Percentiles rank a stretch among this genome's conserved stretches.
These are phyloP conservation scores for Lepisosteus osseus DNA, from an alignment of 2,113 vertebrate genomes.

Conservation along the genomic window DNA sequence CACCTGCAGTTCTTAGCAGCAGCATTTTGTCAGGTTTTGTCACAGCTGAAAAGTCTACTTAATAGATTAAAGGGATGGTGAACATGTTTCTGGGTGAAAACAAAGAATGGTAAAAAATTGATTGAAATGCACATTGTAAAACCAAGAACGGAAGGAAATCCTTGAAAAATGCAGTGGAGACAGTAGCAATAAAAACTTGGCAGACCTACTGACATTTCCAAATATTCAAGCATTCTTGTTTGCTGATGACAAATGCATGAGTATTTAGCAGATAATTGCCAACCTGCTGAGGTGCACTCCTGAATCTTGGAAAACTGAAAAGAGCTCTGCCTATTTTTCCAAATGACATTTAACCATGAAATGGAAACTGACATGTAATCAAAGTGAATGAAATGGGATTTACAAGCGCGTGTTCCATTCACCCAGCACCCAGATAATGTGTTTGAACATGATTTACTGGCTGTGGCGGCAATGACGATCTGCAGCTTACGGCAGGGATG, in stretches of 20 bases:
- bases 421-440: conserved; percentile 6
- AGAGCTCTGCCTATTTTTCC: neutral
- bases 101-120: neutral
- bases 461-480: neutral
- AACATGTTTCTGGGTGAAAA: no score
- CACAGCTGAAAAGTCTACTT: no score
- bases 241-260: neutral
- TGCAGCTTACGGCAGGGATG: conserved; percentile 48
- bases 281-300: neutral
- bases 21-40: no score
- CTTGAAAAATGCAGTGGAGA: neutral
- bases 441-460: conserved; percentile 16
- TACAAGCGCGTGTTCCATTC: conserved; percentile 28
- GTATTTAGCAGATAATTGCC: conserved; percentile 1
- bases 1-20: no score
- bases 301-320: neutral
- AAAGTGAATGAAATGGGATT: conserved; percentile 45
- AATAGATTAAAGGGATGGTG: no score
- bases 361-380: conserved; percentile 43
- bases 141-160: neutral
- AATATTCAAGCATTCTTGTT: neutral
- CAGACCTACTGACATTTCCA: neutral
- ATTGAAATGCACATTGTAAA: neutral
- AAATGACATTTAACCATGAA: conserved; percentile 34
- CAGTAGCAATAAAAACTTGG: neutral